Evolutionary conservation across 2,888 invertebrate species (phyloP), one percentile per base, ranked within the genome.

Genomic region (Tineola bisselliella): DNA sequence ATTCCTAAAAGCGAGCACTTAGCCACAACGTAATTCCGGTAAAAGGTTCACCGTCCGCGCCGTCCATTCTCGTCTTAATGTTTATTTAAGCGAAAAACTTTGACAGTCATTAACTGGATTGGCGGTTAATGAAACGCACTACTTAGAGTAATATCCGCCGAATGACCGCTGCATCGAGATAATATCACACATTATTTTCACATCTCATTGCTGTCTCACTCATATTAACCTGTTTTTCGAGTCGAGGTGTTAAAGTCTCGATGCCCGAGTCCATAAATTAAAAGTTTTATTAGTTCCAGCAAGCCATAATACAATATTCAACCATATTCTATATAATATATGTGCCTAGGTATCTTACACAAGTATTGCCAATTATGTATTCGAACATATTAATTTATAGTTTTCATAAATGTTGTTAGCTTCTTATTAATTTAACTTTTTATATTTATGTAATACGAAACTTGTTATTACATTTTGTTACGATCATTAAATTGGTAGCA

Each of bases 51-150:
- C 69, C 69, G 73, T 72, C 67, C 71, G 66, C 69, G 66, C 69
- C 73, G 75, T 77, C 72, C 75, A 76, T 80, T 81, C 74, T 76
- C 75, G 72, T 79, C 76, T 76, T 80, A 79, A 82, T 82, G 81
- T 81, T 81, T 81, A 79, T 83, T 81, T 83, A 79, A 82, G 81
- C 77, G 81, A 79, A 82, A 81, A 81, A 81, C 71, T 81, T 82
- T 73, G 73, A 73, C 71, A 72, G 73, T 82, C 79, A 81, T 83
- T 82, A 81, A 77, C 76, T 66, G 72, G 73, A 81, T 81, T 80
- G 79, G 73, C 68, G 76, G 74, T 76, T 77, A 80, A 81, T 81
- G 77, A 81, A 79, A 79, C 68, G 68, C 67, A 67, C 70, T 69
- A 72, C 72, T 77, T 75, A 74, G 73, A 76, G 71, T 75, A 73